Base-by-base conservation (phyloP, 2,797 vertebrate species). In the Craterocephalus amniculus region DNA sequence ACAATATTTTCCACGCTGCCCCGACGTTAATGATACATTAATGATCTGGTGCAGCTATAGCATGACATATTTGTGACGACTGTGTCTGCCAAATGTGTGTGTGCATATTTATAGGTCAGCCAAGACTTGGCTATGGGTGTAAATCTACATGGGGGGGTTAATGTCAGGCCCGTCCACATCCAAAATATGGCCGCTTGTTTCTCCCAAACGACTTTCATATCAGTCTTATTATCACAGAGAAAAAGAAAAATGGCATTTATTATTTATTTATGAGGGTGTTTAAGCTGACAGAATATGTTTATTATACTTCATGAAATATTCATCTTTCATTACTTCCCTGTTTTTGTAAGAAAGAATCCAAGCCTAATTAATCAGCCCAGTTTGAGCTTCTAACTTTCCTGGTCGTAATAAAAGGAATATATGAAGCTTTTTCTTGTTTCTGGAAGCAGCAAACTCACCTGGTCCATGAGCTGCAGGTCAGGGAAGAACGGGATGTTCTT, bases 401-500 rank as follows among this genome's bases (percentile, higher is more conserved):
- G 20, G 36, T 40, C 16, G 14, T 14, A 40, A 14, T 14, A 40
- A 40, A 40, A 14, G 35, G 13, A 40, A 13, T 16, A 4, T 1
- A 10, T 4, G 7, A 36, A 34, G 8, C n/a, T n/a, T n/a, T n/a
- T n/a, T n/a, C n/a, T n/a, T n/a, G n/a, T n/a, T n/a, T n/a, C n/a
- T n/a, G 3, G 7, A 26, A 58, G 34, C 2, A 6, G 10, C 40
- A 2, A 6, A 38, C 67, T 87, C 85, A 95, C 95, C 89, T 96
- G 96, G 59, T 96, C 96, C 73, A 96, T 94, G 67, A 97, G 95
- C 91, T 95, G 96, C 75, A 97, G 91, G 32, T 96, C 96, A 0
- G 96, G 95, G 86, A 96, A 97, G 89, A 96, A 97, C 20, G 96
- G 96, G 88, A 97, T 95, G 90, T 95, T 95, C 88, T 96, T 96